phyloP scores from a whole-genome alignment of 2,797 vertebrate species.

The Stomatorhinus walkeri region DNA sequence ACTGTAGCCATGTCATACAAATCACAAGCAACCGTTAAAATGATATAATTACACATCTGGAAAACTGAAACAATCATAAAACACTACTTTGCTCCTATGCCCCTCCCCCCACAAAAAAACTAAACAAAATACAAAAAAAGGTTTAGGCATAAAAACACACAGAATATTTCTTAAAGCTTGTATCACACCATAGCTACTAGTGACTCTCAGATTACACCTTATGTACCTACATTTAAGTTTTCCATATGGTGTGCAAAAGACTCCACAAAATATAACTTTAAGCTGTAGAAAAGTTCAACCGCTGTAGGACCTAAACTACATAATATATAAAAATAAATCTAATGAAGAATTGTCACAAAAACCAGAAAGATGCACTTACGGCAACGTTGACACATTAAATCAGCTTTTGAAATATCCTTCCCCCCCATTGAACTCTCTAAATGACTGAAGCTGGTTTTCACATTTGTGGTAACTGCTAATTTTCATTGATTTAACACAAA shows the following conservation, averaged over 20 bases:
- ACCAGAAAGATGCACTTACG: background rate
- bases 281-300: background rate
- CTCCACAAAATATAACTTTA: background rate
- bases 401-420: background rate
- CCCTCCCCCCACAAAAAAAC: background rate
- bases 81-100: background rate
- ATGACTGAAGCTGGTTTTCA: background rate
- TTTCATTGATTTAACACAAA: background rate
- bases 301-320: background rate
- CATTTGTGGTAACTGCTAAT: background rate
- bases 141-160: conserved; percentile 8
- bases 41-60: conserved; percentile 20
- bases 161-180: conserved; percentile 17
- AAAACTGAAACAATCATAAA: background rate
- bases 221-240: background rate
- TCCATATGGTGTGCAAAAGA: background rate
- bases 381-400: background rate
- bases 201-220: background rate
- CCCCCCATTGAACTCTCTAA: background rate
- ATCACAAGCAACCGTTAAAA: conserved; percentile 33
- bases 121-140: background rate
- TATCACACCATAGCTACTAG: background rate
- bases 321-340: background rate
- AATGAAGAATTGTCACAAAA: background rate
- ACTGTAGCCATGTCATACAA: conserved; percentile 26